Evolutionary conservation across 2,797 vertebrate species (phyloP).

Genomic region (Mormyrops boulengeri): DNA sequence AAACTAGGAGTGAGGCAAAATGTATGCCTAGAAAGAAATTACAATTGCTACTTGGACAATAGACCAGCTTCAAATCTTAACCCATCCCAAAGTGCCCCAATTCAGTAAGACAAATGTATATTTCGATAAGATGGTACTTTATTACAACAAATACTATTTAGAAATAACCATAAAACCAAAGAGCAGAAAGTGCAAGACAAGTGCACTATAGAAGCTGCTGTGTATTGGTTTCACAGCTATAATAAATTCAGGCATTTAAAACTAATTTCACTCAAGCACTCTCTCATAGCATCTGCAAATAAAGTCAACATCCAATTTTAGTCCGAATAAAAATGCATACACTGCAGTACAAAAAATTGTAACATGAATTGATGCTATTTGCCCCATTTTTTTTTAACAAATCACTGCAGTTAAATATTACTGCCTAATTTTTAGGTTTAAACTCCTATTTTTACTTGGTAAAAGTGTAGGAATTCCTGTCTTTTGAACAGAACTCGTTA

Average conservation of each 20-base stretch:
- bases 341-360: constrained; percentile 29
- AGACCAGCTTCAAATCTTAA: background rate
- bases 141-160: constrained; percentile 32
- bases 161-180: constrained; percentile 33
- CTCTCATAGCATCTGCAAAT: constrained; percentile 30
- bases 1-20: background rate
- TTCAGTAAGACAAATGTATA: background rate
- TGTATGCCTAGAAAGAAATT: background rate
- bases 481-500: constrained; percentile 31
- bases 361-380: constrained; percentile 21
- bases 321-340: constrained; percentile 37
- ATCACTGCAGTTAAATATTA: constrained; percentile 18
- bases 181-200: constrained; percentile 27
- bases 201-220: constrained; percentile 16
- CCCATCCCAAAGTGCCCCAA: background rate
- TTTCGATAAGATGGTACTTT: constrained; percentile 27
- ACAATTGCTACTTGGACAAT: background rate
- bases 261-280: constrained; percentile 30
- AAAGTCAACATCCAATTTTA: constrained; percentile 27
- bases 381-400: constrained; percentile 9
- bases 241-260: constrained; percentile 25
- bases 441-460: constrained; percentile 28
- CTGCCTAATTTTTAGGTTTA: constrained; percentile 33
- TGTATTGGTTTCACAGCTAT: constrained; percentile 18
- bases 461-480: constrained; percentile 38